Conservation (phyloP, 2,797 vertebrate genomes). For the Eulemur coronatus region DNA sequence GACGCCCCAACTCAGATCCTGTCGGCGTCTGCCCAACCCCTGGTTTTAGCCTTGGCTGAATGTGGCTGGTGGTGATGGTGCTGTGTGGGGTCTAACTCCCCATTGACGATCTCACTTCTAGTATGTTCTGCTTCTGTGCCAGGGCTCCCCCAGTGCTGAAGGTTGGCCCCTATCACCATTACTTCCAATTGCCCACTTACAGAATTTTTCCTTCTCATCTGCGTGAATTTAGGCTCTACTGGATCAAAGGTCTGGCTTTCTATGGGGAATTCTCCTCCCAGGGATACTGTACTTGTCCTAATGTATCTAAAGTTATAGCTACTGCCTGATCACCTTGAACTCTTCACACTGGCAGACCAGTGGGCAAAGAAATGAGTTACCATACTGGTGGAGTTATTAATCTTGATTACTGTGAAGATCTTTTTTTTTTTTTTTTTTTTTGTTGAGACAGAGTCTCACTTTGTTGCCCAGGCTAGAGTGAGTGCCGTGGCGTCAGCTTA, state of each 20-base stretch:
- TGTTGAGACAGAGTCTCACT: too few species aligned
- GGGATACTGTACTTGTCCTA: neutral
- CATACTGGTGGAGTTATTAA: neutral
- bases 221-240: neutral
- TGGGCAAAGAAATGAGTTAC: neutral
- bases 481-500: too few species aligned
- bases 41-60: neutral
- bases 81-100: neutral
- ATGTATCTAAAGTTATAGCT: neutral
- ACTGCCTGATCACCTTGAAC: neutral
- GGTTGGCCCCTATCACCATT: neutral
- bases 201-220: neutral
- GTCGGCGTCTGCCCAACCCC: neutral
- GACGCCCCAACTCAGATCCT: neutral
- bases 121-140: neutral
- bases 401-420: neutral
- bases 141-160: neutral
- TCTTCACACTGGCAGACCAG: neutral
- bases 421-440: too few species aligned
- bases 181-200: neutral
- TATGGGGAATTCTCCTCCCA: neutral
- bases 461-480: too few species aligned
- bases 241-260: neutral
- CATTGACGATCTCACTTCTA: neutral
- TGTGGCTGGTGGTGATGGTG: neutral